Evolutionary conservation across 2,797 vertebrate genomes (phyloP).

Genomic region (Protosalanx chinensis): DNA sequence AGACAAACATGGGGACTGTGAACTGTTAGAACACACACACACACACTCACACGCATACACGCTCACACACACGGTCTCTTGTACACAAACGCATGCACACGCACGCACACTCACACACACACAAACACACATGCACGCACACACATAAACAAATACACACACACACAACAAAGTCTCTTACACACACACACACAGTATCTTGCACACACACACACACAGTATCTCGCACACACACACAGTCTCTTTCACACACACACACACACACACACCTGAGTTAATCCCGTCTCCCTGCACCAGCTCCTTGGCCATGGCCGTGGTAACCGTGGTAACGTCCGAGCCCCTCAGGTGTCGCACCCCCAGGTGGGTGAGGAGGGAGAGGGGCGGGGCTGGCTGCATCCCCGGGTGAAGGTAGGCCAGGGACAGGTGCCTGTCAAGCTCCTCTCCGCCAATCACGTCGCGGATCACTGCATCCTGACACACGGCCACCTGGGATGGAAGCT

Average conservation of each 20-base stretch:
- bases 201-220: not conserved
- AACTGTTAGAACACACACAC: not conserved
- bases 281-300: slow-evolving; percentile 59
- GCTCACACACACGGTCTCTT: slow-evolving; percentile 36
- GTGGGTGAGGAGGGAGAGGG: slow-evolving; percentile 67
- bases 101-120: too few species aligned
- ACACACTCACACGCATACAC: not conserved
- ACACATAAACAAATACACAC: too few species aligned
- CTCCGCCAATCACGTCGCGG: slow-evolving; percentile 70
- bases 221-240: not conserved
- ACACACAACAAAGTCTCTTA: too few species aligned
- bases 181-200: too few species aligned
- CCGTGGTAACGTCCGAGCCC: slow-evolving; percentile 70
- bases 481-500: slow-evolving; percentile 77
- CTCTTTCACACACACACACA: not conserved
- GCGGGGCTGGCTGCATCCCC: slow-evolving; percentile 57
- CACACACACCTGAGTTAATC: slow-evolving; percentile 61
- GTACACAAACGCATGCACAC: too few species aligned
- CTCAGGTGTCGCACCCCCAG: slow-evolving; percentile 73
- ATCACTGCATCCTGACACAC: slow-evolving; percentile 75
- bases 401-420: slow-evolving; percentile 77
- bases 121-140: too few species aligned
- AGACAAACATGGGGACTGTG: not conserved
- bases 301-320: slow-evolving; percentile 75
- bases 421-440: slow-evolving; percentile 71